Conservation (phyloP, 35 echinoderm and acorn worm genomes). For the Antedon bifida region DNA sequence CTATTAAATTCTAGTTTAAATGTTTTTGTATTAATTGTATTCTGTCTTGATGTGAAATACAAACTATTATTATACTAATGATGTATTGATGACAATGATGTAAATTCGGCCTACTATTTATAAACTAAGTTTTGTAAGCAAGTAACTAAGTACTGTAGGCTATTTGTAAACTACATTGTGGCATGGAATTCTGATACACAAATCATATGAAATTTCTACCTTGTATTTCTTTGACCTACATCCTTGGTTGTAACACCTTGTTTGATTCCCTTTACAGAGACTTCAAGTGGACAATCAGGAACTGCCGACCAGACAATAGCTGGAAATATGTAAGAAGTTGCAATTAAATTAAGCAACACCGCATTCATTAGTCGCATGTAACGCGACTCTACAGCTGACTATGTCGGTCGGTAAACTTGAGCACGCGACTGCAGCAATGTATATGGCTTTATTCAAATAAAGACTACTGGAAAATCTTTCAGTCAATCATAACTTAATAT, state of each 20-base stretch:
- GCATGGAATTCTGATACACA: background rate
- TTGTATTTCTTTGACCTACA: constrained; percentile 35
- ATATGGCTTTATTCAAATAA: too few relatives aligned
- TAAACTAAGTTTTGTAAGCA: too few relatives aligned
- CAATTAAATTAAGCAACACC: background rate
- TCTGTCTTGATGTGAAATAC: too few relatives aligned
- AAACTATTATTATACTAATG: too few relatives aligned
- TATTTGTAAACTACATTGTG: background rate
- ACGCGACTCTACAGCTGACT: too few relatives aligned
- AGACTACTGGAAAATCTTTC: background rate
- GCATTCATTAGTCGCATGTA: background rate
- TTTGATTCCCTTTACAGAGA: constrained; percentile 64
- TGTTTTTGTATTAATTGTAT: too few relatives aligned
- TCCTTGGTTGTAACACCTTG: constrained; percentile 62
- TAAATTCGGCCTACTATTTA: too few relatives aligned
- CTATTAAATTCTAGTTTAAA: too few relatives aligned
- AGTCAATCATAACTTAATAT: background rate
- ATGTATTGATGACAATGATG: too few relatives aligned
- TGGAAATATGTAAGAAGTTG: constrained; percentile 10
- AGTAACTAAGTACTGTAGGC: background rate
- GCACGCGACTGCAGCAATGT: too few relatives aligned
- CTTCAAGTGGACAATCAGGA: constrained; percentile 27
- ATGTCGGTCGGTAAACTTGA: background rate
- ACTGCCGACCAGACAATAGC: constrained; percentile 73
- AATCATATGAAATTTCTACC: too few relatives aligned